phyloP scores from a whole-genome alignment of 2,797 vertebrate genomes.

The Anabacerthia variegaticeps region DNA sequence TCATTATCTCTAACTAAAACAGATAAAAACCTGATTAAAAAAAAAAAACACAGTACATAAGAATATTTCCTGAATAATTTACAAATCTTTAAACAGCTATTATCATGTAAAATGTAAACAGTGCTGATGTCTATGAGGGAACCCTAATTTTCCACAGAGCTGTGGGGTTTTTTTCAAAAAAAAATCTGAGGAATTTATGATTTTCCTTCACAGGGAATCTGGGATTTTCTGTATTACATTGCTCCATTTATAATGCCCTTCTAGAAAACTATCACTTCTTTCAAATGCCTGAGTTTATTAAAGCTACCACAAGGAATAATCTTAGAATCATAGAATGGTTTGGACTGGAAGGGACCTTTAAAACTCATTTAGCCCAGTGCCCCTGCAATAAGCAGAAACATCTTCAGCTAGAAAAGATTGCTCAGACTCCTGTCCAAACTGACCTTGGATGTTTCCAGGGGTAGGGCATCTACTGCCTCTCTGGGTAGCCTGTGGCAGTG shows the following conservation, averaged over 20 bases:
- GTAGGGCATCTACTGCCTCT: neutral
- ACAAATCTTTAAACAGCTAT: neutral
- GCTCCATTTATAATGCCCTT: neutral
- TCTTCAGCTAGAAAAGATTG: neutral
- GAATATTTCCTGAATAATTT: constrained; percentile 13
- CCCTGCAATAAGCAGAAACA: neutral
- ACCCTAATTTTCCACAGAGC: neutral
- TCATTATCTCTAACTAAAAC: neutral
- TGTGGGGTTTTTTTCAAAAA: rapidly evolving
- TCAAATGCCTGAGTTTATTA: neutral
- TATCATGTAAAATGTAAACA: neutral
- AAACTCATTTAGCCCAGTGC: neutral
- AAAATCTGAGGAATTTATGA: neutral
- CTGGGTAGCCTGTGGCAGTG: neutral
- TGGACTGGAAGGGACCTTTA: neutral
- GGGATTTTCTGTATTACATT: neutral
- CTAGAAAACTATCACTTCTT: neutral
- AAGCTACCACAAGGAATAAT: neutral
- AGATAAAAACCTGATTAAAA: neutral
- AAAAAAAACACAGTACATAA: neutral
- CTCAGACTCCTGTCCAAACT: neutral
- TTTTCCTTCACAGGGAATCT: neutral
- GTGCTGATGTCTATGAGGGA: neutral
- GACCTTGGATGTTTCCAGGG: neutral
- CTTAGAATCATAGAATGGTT: neutral